phyloP scores from a whole-genome alignment of 2,113 vertebrate genomes.

The Galeopterus variegatus region DNA sequence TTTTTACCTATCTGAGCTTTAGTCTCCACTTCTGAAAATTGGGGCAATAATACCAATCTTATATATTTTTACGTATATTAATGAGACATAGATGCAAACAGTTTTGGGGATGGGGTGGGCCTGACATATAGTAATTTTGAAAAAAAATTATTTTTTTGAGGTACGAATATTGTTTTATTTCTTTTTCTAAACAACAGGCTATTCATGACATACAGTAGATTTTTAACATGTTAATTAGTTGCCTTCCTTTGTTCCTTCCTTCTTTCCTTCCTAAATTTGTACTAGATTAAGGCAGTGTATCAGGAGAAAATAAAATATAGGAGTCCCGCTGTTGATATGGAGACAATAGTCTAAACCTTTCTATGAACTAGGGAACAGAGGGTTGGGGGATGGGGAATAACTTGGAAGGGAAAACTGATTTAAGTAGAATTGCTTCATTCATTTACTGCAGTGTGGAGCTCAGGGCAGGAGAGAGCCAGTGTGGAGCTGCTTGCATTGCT shows the following conservation, averaged over 20 bases:
- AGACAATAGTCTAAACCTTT: neutral
- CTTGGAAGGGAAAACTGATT: neutral
- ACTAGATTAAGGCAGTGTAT: neutral
- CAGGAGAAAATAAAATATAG: conserved; percentile 42
- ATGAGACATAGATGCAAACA: neutral
- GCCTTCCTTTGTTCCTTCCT: neutral
- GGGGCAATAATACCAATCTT: neutral
- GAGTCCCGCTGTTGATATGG: neutral
- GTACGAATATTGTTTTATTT: too few species aligned
- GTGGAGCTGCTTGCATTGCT: neutral
- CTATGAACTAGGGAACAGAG: neutral
- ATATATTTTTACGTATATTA: neutral
- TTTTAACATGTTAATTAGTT: neutral
- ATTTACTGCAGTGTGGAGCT: neutral
- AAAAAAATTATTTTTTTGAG: too few species aligned
- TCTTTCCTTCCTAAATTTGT: neutral
- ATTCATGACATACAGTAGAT: neutral
- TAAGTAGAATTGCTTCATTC: neutral
- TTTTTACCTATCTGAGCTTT: neutral
- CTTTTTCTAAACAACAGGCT: too few species aligned
- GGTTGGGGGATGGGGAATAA: neutral
- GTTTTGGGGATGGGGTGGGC: neutral
- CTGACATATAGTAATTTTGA: neutral
- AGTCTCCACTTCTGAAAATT: conserved; percentile 11
- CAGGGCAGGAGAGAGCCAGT: neutral